These are phyloP conservation scores for Microtus ochrogaster DNA, from an alignment of 2,113 vertebrate species.

Conservation along the genomic window DNA sequence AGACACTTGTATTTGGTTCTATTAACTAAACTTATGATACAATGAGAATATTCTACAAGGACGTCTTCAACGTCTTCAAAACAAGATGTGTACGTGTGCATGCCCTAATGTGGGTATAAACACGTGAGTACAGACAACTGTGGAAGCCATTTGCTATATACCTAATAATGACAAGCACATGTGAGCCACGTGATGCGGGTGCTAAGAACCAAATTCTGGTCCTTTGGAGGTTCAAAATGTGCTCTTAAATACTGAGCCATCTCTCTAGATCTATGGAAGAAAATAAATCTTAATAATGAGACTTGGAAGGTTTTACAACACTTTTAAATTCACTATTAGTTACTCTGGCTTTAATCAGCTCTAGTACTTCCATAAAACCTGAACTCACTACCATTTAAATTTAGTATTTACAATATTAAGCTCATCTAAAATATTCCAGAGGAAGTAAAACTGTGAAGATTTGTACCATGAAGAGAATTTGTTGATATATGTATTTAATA, in stretches of 20 bases:
- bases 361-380: background rate
- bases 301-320: background rate
- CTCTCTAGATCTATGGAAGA: background rate
- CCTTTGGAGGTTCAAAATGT: background rate
- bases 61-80: background rate
- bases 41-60: background rate
- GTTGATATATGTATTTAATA: background rate
- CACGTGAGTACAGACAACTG: background rate
- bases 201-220: background rate
- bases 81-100: background rate
- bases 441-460: background rate
- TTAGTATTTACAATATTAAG: background rate
- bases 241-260: background rate
- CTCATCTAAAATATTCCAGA: background rate
- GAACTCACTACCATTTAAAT: background rate
- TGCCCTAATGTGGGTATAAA: background rate
- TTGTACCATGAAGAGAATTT: background rate
- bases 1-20: background rate
- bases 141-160: background rate
- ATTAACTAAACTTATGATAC: background rate
- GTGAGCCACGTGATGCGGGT: background rate
- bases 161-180: accelerated
- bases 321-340: background rate
- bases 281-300: background rate
- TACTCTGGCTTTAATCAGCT: background rate